Base-by-base conservation (phyloP, 1,140 invertebrate species). In the Lethrus apterus region DNA sequence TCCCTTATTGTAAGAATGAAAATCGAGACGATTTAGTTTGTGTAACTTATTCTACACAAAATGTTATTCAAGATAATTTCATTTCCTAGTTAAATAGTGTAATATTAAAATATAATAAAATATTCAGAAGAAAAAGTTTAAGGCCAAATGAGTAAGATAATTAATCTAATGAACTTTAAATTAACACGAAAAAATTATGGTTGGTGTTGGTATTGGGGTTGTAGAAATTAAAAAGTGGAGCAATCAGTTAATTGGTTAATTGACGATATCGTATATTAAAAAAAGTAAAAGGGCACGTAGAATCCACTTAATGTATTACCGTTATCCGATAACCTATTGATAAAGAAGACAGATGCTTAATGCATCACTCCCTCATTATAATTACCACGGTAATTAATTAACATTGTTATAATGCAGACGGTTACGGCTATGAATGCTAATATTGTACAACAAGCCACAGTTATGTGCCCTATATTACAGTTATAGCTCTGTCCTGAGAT, bases 331-430 rank as follows among this genome's bases (percentile, higher is more conserved):
- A 50, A 54, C 20, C 46, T 45, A 56, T 53, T 54, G 54, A 52
- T 57, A 55, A 57, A 56, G 52, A 55, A 59, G 52, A 57, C 44
- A 51, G 50, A 54, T 51, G 48, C 41, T 36, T 52, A 57, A 57
- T 57, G 53, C 48, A 57, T 51, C 44, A 54, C 50, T 44, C 49
- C 46, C 51, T 40, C 41, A 47, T 56, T 55, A 58, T 58, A 62
- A 60, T 60, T 62, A 59, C 48, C 50, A 45, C 42, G 38, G 53
- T 59, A 58, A 60, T 63, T 62, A 62, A 62, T 63, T 63, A 63
- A 62, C 54, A 63, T 63, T 59, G 57, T 57, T 59, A 63, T 58
- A 61, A 58, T 60, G 53, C 56, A 59, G 52, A 57, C 55, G 54
- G 54, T 54, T 59, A 55, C 46, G 52, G 54, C 54, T 58, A 49